A percentile compares a stretch with the other conserved stretches of the same genome.
These are phyloP conservation scores for Caprella mutica DNA, from an alignment of 2,888 invertebrate species.

Conservation along the genomic window DNA sequence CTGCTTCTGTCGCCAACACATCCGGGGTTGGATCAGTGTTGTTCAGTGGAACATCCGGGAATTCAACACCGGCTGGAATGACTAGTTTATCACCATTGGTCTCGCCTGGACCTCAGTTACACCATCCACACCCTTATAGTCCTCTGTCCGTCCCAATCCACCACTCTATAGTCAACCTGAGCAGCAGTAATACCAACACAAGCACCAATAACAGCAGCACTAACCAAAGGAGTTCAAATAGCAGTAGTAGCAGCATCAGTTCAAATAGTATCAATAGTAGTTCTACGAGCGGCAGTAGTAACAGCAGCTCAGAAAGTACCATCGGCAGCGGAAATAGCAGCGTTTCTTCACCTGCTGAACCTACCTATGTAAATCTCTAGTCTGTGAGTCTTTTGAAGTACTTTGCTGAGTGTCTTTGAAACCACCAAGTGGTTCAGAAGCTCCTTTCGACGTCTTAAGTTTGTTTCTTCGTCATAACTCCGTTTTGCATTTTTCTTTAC, in stretches of 20 bases:
- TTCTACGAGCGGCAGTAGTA: conserved; percentile 3
- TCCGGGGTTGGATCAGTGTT: conserved; percentile 27
- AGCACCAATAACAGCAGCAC: conserved; percentile 16
- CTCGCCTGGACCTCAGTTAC: conserved; percentile 23
- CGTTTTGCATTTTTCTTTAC: neutral
- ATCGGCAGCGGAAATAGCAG: conserved; percentile 32
- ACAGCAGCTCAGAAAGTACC: conserved; percentile 21
- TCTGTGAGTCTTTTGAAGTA: conserved; percentile 27
- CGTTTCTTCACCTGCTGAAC: conserved; percentile 34
- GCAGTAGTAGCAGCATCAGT: conserved; percentile 1
- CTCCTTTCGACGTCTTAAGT: neutral
- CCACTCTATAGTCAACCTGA: conserved; percentile 35
- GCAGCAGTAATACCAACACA: conserved; percentile 30
- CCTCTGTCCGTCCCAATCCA: conserved; percentile 29
- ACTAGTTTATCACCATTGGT: conserved; percentile 26
- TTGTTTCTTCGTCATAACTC: neutral
- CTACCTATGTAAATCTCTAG: conserved; percentile 35
- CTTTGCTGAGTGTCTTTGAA: neutral
- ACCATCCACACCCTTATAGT: conserved; percentile 30
- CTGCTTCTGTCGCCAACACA: conserved; percentile 7
- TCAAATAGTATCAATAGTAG: conserved; percentile 7
- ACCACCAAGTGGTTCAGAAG: neutral
- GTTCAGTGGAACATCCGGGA: conserved; percentile 19
- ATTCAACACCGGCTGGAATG: conserved; percentile 25
- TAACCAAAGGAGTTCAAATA: neutral